Evolutionary conservation across 2,888 invertebrate species (phyloP), one percentile per base, ranked within the genome.

Genomic region (Uloborus plumipes): DNA sequence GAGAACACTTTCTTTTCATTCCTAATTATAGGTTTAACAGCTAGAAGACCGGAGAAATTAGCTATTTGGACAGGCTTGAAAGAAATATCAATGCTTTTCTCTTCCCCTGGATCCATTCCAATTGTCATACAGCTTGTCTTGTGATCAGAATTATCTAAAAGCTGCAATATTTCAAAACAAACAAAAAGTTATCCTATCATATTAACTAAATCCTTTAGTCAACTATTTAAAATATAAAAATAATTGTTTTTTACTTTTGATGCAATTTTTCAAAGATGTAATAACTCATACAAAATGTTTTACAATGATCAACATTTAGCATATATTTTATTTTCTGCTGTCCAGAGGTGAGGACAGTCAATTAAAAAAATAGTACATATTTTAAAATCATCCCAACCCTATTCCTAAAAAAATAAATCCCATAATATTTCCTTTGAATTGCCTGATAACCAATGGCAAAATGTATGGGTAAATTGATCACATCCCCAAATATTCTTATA

Each of bases 1-100:
- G 65, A 58, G 59, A 81, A 81, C 13, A 65, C 31, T 47, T 51
- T 70, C 31, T 31, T 26, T 2, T 69, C 50, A 31, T 64, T 65
- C 39, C 75, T 70, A 9, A 55, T 14, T 15, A 66, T 15, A 26
- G 74, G 70, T 26, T 65, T 81, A 13, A 81, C 58, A 55, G 26
- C 62, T 11, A 81, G 70, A 22, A 65, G 22, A 6, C 69, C 80
- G 22, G 74, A 81, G 55, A 62, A 70, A 0, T 62, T 53, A 9
- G 47, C 62, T 22, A 70, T 22, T 20, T 47, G 31, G 22, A 47
- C 51, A 47, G 80, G 80, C 0, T 50, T 16, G 65, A 81, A 81
- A n/a, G 22, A 39, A 3, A 81, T 58, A 20, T 50, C 58, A 31
- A 81, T 39, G 2, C 18, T 13, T 22, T 74, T 74, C 51, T 74